A percentile compares a stretch with the other conserved stretches of the same genome.
Evolutionary conservation across 35 echinoderm and acorn worm genomes (phyloP).

Genomic region (Apostichopus parvimensis): DNA sequence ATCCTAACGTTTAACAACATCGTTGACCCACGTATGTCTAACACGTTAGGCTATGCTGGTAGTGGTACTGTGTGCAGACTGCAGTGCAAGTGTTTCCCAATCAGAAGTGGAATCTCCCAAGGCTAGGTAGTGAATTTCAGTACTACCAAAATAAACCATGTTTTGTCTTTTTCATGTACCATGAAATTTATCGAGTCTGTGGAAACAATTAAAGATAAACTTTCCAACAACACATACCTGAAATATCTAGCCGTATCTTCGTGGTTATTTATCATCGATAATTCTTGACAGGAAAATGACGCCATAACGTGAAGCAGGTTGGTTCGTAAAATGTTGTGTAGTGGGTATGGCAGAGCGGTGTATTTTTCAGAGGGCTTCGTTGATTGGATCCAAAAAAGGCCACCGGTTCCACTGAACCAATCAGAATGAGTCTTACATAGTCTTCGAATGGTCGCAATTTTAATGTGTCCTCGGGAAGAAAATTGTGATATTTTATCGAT

Average conservation of each 20-base stretch:
- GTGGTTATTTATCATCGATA: background rate
- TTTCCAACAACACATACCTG: background rate
- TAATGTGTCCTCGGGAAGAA: background rate
- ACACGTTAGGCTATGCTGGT: no score
- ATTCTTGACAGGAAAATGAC: background rate
- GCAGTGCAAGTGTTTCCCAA: no score
- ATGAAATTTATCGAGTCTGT: background rate
- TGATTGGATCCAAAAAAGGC: background rate
- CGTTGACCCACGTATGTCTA: no score
- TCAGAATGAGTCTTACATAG: background rate
- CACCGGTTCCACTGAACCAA: background rate
- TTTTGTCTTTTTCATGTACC: background rate
- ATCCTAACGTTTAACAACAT: no score
- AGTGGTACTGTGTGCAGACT: no score
- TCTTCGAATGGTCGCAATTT: background rate
- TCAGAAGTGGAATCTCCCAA: no score
- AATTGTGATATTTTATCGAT: background rate
- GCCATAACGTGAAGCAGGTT: background rate
- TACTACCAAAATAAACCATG: background rate
- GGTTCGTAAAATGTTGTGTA: background rate
- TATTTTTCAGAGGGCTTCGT: background rate
- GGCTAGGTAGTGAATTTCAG: no score
- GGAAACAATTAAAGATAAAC: background rate
- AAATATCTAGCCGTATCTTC: background rate
- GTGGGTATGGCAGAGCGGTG: background rate